phyloP scores from a whole-genome alignment of 2,888 invertebrate species.

The Willowsia nigromaculata region DNA sequence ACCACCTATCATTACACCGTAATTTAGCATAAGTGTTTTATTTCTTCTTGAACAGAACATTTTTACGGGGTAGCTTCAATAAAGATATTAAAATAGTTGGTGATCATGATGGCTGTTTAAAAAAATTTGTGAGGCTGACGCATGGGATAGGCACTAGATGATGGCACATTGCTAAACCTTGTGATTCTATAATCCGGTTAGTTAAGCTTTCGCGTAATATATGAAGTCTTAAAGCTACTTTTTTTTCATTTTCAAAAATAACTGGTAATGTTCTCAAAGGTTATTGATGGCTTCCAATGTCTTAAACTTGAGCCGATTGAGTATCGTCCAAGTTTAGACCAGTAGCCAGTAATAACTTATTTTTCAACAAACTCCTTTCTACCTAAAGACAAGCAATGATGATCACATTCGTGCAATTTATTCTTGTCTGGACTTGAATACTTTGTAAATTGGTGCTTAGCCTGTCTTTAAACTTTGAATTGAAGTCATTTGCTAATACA shows the following conservation, averaged over 20 bases:
- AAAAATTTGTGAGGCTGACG: constrained; percentile 1
- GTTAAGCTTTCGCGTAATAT: not conserved
- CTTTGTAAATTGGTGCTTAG: no score
- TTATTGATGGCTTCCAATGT: not conserved
- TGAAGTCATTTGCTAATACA: no score
- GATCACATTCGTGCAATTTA: no score
- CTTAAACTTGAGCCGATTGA: not conserved
- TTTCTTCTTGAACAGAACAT: not conserved
- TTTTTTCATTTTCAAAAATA: not conserved
- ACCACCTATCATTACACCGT: constrained; percentile 1
- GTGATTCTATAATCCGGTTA: not conserved
- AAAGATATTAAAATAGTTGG: constrained; percentile 21
- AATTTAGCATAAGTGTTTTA: constrained; percentile 3
- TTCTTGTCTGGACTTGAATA: no score
- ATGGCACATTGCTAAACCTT: not conserved
- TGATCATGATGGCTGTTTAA: constrained; percentile 2
- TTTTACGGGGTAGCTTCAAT: not conserved
- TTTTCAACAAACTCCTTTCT: no score
- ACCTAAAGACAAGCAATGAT: no score
- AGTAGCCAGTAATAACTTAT: no score
- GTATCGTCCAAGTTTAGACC: not conserved
- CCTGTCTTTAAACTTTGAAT: no score
- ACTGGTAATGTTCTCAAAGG: not conserved
- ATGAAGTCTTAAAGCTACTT: not conserved
- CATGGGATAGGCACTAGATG: not conserved